phyloP scores from a whole-genome alignment of 1,140 invertebrate species.

The Thaumatotibia leucotreta region DNA sequence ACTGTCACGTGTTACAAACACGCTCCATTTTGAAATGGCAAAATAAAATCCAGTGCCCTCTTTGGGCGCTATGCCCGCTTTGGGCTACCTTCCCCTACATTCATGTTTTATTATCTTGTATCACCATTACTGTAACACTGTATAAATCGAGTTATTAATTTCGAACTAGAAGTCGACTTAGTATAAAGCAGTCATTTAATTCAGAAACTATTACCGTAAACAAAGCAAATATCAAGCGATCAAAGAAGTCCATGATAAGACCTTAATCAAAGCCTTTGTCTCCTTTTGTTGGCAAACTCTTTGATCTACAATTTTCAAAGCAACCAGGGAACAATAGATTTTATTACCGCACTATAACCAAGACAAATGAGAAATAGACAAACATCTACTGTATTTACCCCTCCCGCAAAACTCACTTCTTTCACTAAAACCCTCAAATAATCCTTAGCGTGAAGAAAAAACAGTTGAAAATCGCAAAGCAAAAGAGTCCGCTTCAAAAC shows the following conservation, averaged over 20 bases:
- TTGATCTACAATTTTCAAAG: constrained; percentile 31
- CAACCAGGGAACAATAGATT: constrained; percentile 50
- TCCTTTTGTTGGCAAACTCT: constrained; percentile 29
- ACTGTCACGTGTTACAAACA: too few relatives aligned
- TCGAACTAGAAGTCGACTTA: too few relatives aligned
- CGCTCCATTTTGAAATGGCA: too few relatives aligned
- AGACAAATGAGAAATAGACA: constrained; percentile 71
- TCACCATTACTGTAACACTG: too few relatives aligned
- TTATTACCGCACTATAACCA: constrained; percentile 62
- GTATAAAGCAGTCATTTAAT: too few relatives aligned
- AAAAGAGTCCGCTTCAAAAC: constrained; percentile 46
- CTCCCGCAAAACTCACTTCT: constrained; percentile 56
- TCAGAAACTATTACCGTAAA: neutral
- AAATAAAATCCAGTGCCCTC: too few relatives aligned
- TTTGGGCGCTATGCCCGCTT: too few relatives aligned
- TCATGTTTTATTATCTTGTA: too few relatives aligned
- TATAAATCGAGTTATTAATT: too few relatives aligned
- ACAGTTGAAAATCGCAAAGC: constrained; percentile 52
- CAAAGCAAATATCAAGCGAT: neutral
- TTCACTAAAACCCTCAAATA: constrained; percentile 51
- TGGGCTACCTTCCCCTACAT: too few relatives aligned
- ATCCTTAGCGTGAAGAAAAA: constrained; percentile 26
- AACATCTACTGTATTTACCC: constrained; percentile 65
- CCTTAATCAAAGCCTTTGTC: neutral
- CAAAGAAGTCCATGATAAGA: neutral